phyloP scores from a whole-genome alignment of 2,888 invertebrate species.

The Cephus sareptanus region DNA sequence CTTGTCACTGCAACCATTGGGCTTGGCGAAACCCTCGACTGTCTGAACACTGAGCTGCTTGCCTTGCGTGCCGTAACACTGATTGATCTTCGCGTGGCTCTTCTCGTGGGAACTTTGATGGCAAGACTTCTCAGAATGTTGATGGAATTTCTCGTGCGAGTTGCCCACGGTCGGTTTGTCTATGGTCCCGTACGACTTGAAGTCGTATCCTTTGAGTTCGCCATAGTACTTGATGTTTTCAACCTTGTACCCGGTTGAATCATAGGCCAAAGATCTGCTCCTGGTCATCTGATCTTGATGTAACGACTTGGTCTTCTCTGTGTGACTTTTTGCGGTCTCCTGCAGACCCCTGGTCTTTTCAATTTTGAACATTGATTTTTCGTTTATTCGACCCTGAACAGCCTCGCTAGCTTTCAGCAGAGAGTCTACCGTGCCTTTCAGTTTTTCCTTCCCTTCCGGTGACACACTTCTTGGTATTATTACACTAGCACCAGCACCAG shows the following conservation, averaged over 20 bases:
- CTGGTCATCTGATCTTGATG: constrained; percentile 30
- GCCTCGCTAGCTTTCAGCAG: constrained; percentile 48
- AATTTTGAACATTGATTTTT: constrained; percentile 51
- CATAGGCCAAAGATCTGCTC: constrained; percentile 29
- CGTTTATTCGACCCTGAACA: constrained; percentile 48
- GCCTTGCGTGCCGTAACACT: constrained; percentile 35
- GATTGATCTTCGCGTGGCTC: constrained; percentile 49
- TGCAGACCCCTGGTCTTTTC: constrained; percentile 42
- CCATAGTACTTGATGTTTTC: constrained; percentile 61
- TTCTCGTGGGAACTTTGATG: constrained; percentile 35
- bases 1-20: constrained; percentile 44
- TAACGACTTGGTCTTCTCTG: constrained; percentile 50
- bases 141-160: constrained; percentile 54
- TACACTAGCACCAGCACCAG: constrained; percentile 8
- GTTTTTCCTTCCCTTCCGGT: constrained; percentile 34
- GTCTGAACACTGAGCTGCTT: not conserved
- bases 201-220: constrained; percentile 58
- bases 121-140: constrained; percentile 30
- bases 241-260: constrained; percentile 46
- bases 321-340: not conserved
- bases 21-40: constrained; percentile 17
- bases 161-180: constrained; percentile 44
- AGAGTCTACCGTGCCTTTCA: constrained; percentile 53
- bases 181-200: constrained; percentile 57
- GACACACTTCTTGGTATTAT: not conserved